Evolutionary conservation across 2,888 invertebrate species (phyloP), one percentile per base, ranked within the genome.

Genomic region (Argyresthia goedartella): DNA sequence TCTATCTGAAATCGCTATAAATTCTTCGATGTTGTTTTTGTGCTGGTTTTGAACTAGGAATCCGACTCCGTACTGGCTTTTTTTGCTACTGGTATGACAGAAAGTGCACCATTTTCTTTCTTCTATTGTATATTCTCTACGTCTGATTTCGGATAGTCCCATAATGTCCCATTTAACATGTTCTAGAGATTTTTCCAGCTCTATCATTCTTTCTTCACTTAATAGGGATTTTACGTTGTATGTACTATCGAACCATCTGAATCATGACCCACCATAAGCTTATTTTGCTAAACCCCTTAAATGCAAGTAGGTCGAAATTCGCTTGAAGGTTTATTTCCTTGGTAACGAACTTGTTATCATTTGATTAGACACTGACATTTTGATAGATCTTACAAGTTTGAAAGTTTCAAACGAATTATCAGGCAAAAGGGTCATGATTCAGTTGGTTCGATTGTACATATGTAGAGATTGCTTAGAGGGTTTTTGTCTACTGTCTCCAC

Each of bases 131-230:
- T 43, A 43, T 43, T 8, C 39, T 39, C 8, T 13, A 1, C 16
- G 13, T 13, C 49, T 36, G 13, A 49, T 11, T 39, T 49, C 50
- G 6, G 50, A 50, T 42, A 50, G 25, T 13, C 50, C 50, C 7
- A 50, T 50, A 11, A 50, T 43, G 42, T 50, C 50, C 36, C 39
- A 50, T 42, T 50, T 42, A 4, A 50, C 9, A 39, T 43, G 39
- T 41, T 50, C 42, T 16, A 50, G 33, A 14, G 50, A 2, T 16
- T 50, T 8, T 50, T 41, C 16, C 1, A 50, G 42, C 34, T 42
- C 42, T 50, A 41, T 50, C n/a, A 50, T 33, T 41, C 42, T 8
- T 16, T 39, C 41, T 25, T 16, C 14, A n/a, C 16, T 25, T 39
- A 39, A 25, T 25, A 50, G 42, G 4, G 50, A 16, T 50, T 39